Evolutionary conservation across 2,797 vertebrate species (phyloP), one percentile per base, ranked within the genome.

Genomic region (Molossus alvarezi): DNA sequence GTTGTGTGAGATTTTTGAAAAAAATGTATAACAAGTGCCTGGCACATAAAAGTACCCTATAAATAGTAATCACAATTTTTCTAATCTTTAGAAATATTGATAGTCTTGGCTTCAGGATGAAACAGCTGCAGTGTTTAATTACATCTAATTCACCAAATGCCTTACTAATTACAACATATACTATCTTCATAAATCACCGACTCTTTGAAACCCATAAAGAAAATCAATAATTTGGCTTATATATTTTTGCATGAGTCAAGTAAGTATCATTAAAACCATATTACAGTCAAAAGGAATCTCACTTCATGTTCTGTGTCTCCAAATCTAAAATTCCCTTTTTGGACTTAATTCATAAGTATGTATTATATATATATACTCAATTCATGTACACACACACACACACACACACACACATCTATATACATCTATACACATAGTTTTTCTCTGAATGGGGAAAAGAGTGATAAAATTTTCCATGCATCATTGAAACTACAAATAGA

Each of bases 41-140:
- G 27, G 67, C n/a, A 90, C 41, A 53, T 17, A 80, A 6, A 90
- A 67, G 9, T 53, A 53, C 4, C 37, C 33, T 18, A 45, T 29
- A 53, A 73, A 79, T 67, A 90, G 60, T 67, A 85, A 80, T 75
- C 37, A 80, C 18, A 71, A 23, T 33, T 88, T 83, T 62, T 45
- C 27, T 76, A 60, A 88, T 82, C 77, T 48, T 82, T 12, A 62
- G 11, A 88, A 88, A 7, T 33, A 64, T 5, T 48, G 10, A 71
- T 55, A 77, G 21, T 18, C 33, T 95, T 69, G 58, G 51, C 67
- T 86, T 75, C n/a, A 9, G 14, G 10, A 14, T 65, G 18, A 90
- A 93, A 80, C 9, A 73, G 14, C 48, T 80, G 12, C 51, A 20
- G 9, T 93, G 37, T 67, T 65, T 85, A 93, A 80, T 81, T 95